These are phyloP conservation scores for Phenacoccus solenopsis DNA, from an alignment of 1,140 invertebrate species.

Conservation along the genomic window DNA sequence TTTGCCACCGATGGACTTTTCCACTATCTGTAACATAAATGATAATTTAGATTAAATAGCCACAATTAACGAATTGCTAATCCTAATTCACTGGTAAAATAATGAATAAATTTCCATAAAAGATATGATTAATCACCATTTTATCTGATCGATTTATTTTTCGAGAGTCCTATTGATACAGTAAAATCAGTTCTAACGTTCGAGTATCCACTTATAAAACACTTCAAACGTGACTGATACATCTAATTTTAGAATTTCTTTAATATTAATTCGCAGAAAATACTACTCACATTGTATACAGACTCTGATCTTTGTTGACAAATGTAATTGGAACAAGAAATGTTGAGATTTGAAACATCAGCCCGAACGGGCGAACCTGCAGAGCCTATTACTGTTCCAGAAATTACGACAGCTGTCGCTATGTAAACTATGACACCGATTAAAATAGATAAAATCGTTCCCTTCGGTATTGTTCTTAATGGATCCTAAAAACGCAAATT, in stretches of 20 bases:
- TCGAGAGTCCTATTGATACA: not conserved
- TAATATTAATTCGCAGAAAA: not conserved
- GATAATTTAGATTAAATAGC: too few species aligned
- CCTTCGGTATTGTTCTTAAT: slow-evolving; percentile 75
- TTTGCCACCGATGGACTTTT: slow-evolving; percentile 75
- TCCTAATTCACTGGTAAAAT: too few species aligned
- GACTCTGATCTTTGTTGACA: not conserved
- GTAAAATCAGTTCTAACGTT: not conserved
- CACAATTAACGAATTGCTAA: too few species aligned
- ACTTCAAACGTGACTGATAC: not conserved
- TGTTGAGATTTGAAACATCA: not conserved
- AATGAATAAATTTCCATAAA: too few species aligned
- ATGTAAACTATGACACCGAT: slow-evolving; percentile 32
- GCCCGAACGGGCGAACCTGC: not conserved
- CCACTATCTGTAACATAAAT: slow-evolving; percentile 56
- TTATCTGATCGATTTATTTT: not conserved
- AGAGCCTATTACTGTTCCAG: not conserved
- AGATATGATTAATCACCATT: too few species aligned
- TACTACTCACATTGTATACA: not conserved
- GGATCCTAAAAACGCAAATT: slow-evolving; percentile 57
- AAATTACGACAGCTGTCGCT: not conserved
- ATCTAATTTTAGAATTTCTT: not conserved
- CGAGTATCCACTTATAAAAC: not conserved
- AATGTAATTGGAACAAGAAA: not conserved
- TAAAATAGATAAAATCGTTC: slow-evolving; percentile 75